Evolutionary conservation across 2,888 invertebrate species (phyloP), one percentile per base, ranked within the genome.

Genomic region (Poecilus cupreus): DNA sequence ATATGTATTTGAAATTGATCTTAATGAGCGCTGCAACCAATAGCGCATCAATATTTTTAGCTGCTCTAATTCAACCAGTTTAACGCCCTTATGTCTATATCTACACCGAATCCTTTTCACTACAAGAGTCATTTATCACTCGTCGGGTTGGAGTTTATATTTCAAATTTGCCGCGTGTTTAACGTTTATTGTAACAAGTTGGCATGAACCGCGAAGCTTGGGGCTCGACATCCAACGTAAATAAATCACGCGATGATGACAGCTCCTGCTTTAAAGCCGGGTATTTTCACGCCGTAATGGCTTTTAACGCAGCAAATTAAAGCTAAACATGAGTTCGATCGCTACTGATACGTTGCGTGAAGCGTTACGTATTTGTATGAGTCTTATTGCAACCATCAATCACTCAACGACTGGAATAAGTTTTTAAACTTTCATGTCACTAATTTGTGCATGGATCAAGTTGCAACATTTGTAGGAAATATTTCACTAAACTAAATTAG

Each of bases 241-340:
- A 26, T 68, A 68, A 68, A 37, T 26, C 10, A 39, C 32, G 37
- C 16, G 32, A 13, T 26, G 22, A 24, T 68, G 68, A 68, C 68
- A 68, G 68, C 6, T 32, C 18, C 5, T 11, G 32, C 68, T 32
- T 68, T 68, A 24, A 68, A 37, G 11, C 1, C 18, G 18, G 8
- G 68, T 26, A 39, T 68, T 68, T 68, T n/a, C 11, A 32, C 68
- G 68, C 68, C 37, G 32, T 39, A 16, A 37, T 4, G 68, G 68
- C 68, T 11, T 68, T 68, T 68, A 68, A 39, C 26, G 32, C 18
- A 10, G 32, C 68, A 68, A 68, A 68, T 68, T 68, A 68, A 68
- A 68, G 68, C 39, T 39, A 68, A 68, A 18, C 68, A 32, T 26
- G 68, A 16, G 68, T 68, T 37, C 22, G 18, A 24, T 68, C 68